Conservation (phyloP, 2,113 vertebrate species). For the Zapus hudsonius region DNA sequence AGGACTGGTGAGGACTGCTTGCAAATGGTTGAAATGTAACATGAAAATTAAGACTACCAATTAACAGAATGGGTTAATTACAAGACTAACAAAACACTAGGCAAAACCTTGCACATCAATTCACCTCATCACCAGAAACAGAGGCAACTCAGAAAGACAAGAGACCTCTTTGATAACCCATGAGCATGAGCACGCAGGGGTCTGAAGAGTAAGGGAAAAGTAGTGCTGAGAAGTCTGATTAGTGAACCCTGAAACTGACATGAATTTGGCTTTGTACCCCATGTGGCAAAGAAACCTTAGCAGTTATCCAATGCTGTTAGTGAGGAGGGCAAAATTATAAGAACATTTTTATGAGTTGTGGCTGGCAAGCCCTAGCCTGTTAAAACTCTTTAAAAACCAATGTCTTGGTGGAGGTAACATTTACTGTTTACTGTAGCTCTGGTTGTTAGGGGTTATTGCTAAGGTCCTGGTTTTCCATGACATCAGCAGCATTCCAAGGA, state of each 20-base stretch:
- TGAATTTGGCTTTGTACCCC: conserved; percentile 59
- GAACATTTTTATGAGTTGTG: conserved; percentile 84
- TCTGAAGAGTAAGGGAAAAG: conserved; percentile 59
- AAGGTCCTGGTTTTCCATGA: conserved; percentile 85
- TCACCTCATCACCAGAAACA: conserved; percentile 38
- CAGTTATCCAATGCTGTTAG: conserved; percentile 79
- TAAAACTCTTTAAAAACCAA: conserved; percentile 80
- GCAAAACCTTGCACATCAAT: conserved; percentile 36
- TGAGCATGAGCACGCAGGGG: conserved; percentile 31
- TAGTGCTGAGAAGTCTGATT: conserved; percentile 65
- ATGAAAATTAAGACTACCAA: conserved; percentile 34
- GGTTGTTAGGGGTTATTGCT: conserved; percentile 85
- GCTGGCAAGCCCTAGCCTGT: conserved; percentile 80
- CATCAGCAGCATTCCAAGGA: conserved; percentile 85
- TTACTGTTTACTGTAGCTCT: conserved; percentile 84
- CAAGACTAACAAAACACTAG: conserved; percentile 51
- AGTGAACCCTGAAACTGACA: conserved; percentile 55
- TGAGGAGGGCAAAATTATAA: conserved; percentile 80
- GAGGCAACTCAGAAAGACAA: conserved; percentile 60
- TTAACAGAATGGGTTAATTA: conserved; percentile 38
- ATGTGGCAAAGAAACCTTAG: conserved; percentile 75
- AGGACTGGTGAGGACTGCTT: too few relatives aligned
- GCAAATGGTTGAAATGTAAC: not conserved
- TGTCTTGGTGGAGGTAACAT: conserved; percentile 82
- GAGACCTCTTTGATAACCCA: conserved; percentile 54